phyloP scores from a whole-genome alignment of 2,888 invertebrate genomes.

The Omphaloscelis lunosa region DNA sequence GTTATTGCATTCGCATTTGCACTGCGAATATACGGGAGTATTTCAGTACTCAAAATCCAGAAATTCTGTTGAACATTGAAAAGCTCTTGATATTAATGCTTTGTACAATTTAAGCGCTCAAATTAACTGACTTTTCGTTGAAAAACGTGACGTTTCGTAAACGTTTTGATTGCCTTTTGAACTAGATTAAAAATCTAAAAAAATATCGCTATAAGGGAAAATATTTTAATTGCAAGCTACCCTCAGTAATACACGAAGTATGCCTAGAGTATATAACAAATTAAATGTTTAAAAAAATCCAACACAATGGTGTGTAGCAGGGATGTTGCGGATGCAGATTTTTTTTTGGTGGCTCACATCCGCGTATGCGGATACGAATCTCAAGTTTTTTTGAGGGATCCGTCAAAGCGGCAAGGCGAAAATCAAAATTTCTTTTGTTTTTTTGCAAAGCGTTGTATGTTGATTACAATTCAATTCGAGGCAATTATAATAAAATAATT shows the following conservation, averaged over 20 bases:
- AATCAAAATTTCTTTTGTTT: too few species aligned
- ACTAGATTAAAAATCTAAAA: neutral
- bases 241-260: neutral
- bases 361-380: too few species aligned
- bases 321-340: too few species aligned
- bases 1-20: neutral
- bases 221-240: neutral
- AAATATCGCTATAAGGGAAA: neutral
- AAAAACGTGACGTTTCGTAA: too few species aligned
- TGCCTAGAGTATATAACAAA: neutral
- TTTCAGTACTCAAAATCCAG: neutral
- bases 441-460: too few species aligned
- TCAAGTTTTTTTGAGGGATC: too few species aligned
- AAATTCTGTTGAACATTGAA: neutral
- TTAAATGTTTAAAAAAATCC: neutral
- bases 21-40: neutral
- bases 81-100: neutral
- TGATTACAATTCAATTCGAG: too few species aligned
- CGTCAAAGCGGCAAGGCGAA: too few species aligned
- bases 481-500: too few species aligned
- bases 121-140: too few species aligned
- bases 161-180: neutral
- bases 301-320: too few species aligned
- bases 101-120: neutral
- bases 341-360: too few species aligned